These are phyloP conservation scores for Phylloscopus whistleri DNA, from an alignment of 2,113 vertebrate species.

Conservation along the genomic window DNA sequence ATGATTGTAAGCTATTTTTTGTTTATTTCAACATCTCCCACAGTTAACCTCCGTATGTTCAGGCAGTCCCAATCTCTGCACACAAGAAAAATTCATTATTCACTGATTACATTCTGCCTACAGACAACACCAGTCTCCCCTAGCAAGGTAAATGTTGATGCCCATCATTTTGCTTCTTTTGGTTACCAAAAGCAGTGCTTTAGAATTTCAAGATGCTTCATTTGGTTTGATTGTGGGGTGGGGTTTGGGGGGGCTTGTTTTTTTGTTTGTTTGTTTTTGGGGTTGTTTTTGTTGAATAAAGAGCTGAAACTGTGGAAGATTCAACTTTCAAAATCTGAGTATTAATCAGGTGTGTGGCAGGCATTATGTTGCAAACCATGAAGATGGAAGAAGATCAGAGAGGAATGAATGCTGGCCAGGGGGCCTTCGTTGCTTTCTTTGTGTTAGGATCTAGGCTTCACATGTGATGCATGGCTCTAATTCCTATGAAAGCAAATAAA, in stretches of 20 bases:
- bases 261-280: not conserved
- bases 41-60: not conserved
- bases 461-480: not conserved
- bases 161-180: not conserved
- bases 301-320: not conserved
- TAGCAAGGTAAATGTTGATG: not conserved
- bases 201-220: not conserved
- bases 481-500: not conserved
- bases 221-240: not conserved
- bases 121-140: not conserved
- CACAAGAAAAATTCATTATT: not conserved
- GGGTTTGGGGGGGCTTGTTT: not conserved
- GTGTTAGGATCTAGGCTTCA: not conserved
- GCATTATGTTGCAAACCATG: not conserved
- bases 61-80: not conserved
- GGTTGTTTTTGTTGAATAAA: not conserved
- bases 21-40: not conserved
- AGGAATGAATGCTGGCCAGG: not conserved
- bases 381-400: not conserved
- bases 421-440: not conserved
- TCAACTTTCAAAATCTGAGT: not conserved
- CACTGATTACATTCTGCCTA: not conserved
- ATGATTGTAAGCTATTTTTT: not conserved
- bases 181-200: not conserved
- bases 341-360: not conserved